Evolutionary conservation across 2,888 invertebrate species (phyloP).

Genomic region (Cenopis cana): DNA sequence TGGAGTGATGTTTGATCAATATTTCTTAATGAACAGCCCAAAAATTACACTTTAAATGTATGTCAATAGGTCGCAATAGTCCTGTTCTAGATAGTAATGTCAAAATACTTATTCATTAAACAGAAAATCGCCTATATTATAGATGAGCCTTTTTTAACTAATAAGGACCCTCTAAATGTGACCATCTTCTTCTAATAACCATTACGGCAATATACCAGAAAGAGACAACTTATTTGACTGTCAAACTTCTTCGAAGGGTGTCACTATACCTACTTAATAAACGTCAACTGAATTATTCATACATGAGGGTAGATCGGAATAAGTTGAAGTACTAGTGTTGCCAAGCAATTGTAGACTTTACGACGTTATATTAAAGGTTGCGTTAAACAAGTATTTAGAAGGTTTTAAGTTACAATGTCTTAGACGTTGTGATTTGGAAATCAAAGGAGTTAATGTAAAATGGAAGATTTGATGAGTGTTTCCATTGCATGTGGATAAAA

Average conservation of each 20-base stretch:
- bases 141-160: too few species aligned
- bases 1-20: too few species aligned
- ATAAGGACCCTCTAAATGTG: too few species aligned
- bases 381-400: slow-evolving; percentile 50
- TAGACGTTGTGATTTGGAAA: slow-evolving; percentile 59
- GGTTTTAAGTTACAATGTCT: slow-evolving; percentile 53
- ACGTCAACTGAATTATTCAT: slow-evolving; percentile 82
- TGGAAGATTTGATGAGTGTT: slow-evolving; percentile 34
- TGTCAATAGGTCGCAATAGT: too few species aligned
- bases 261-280: slow-evolving; percentile 71
- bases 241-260: slow-evolving; percentile 27
- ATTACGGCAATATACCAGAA: slow-evolving; percentile 54
- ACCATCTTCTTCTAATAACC: slow-evolving; percentile 35
- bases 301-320: slow-evolving; percentile 74
- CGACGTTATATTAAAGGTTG: slow-evolving; percentile 53
- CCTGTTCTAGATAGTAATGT: too few species aligned
- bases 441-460: slow-evolving; percentile 61
- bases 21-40: too few species aligned
- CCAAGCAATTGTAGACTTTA: slow-evolving; percentile 64
- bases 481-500: not conserved
- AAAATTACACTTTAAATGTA: too few species aligned
- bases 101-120: too few species aligned
- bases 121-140: too few species aligned
- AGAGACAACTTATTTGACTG: slow-evolving; percentile 50
- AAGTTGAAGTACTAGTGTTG: slow-evolving; percentile 52